Percentiles rank a stretch among this genome's conserved stretches.
Conservation (phyloP, 1,140 invertebrate genomes). For the Dufourea novaeangliae region DNA sequence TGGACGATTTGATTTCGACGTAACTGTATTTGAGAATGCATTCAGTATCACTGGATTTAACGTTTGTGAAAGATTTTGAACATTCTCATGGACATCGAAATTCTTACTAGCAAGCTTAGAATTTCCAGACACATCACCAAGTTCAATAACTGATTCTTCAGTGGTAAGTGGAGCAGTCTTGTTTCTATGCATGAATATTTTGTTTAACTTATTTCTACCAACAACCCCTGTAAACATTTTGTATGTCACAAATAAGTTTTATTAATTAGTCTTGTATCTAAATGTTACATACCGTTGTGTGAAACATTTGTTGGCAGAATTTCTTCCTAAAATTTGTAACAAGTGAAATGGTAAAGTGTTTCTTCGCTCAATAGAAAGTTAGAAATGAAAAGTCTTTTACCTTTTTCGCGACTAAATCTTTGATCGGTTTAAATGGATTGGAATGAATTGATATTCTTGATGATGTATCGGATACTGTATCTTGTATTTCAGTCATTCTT, state of each 20-base stretch:
- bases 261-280: background rate
- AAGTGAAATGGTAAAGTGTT: background rate
- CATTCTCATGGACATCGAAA: conserved; percentile 37
- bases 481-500: conserved; percentile 36
- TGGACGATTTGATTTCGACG: conserved; percentile 55
- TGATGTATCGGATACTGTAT: conserved; percentile 46
- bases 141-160: conserved; percentile 54
- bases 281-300: conserved; percentile 53
- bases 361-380: background rate
- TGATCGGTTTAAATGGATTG: conserved; percentile 74
- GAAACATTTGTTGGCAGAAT: conserved; percentile 15
- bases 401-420: conserved; percentile 61
- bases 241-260: background rate
- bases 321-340: conserved; percentile 53
- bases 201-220: conserved; percentile 38
- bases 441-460: conserved; percentile 66
- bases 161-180: conserved; percentile 68
- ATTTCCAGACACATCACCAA: conserved; percentile 40
- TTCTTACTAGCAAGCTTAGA: conserved; percentile 20
- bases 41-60: conserved; percentile 56
- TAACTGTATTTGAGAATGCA: conserved; percentile 3
- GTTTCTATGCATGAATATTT: conserved; percentile 62
- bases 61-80: conserved; percentile 42
- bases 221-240: conserved; percentile 37
- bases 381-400: conserved; percentile 35